phyloP scores from a whole-genome alignment of 2,888 invertebrate genomes.

The Latheticus oryzae region DNA sequence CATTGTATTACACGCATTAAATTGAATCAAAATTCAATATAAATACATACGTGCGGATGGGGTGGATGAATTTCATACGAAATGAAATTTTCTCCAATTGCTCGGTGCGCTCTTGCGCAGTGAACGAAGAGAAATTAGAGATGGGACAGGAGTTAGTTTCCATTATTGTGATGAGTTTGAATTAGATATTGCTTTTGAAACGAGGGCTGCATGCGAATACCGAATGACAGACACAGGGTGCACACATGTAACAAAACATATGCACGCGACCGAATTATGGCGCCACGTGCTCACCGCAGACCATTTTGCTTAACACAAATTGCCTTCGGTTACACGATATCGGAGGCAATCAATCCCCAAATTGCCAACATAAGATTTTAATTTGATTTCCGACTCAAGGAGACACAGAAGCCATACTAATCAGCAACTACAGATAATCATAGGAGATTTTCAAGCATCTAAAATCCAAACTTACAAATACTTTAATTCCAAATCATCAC shows the following conservation, averaged over 20 bases:
- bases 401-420: too few relatives aligned
- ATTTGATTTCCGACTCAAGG: too few relatives aligned
- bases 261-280: constrained; percentile 51
- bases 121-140: constrained; percentile 22
- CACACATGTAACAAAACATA: constrained; percentile 51
- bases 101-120: constrained; percentile 6
- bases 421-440: too few relatives aligned
- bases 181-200: constrained; percentile 30
- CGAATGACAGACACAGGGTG: constrained; percentile 21
- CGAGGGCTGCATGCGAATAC: constrained; percentile 30
- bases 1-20: constrained; percentile 54
- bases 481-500: too few relatives aligned
- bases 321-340: constrained; percentile 46
- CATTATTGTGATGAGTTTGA: constrained; percentile 44
- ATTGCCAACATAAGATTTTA: constrained; percentile 47
- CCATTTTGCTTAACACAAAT: constrained; percentile 49
- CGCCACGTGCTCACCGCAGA: constrained; percentile 47
- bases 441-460: too few relatives aligned
- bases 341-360: constrained; percentile 43
- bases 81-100: constrained; percentile 32
- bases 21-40: constrained; percentile 59
- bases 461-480: too few relatives aligned
- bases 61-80: constrained; percentile 28
- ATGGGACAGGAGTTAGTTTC: constrained; percentile 10
- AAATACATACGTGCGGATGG: constrained; percentile 46